Evolutionary conservation across 2,113 vertebrate species (phyloP).

Genomic region (Hydropotes inermis): DNA sequence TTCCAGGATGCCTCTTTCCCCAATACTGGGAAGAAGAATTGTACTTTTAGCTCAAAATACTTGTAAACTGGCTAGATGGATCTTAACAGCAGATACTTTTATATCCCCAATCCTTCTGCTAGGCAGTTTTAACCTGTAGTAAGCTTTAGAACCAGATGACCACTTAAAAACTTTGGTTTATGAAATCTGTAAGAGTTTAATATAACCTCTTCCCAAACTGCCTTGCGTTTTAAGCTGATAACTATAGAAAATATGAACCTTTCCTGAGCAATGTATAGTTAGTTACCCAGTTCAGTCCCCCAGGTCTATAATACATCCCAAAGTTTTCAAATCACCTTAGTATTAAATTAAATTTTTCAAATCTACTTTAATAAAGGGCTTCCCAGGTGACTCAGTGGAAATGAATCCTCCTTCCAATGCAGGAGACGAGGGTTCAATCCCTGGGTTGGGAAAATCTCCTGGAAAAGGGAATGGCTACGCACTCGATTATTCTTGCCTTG

Average conservation of each 20-base stretch:
- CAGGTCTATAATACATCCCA: not conserved
- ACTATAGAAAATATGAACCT: not conserved
- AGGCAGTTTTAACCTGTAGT: not conserved
- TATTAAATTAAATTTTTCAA: not conserved
- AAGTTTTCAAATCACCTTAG: not conserved
- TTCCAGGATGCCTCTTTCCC: not conserved
- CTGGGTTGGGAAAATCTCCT: not conserved
- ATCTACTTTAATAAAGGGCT: not conserved
- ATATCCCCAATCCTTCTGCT: not conserved
- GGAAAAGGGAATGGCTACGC: not conserved
- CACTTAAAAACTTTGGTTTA: not conserved
- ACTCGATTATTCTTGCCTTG: not conserved
- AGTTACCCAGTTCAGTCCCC: slow-evolving; percentile 39
- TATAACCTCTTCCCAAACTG: slow-evolving; percentile 12
- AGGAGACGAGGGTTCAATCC: accelerated
- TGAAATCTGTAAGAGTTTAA: not conserved
- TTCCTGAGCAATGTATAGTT: not conserved
- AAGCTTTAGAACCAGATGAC: slow-evolving; percentile 16
- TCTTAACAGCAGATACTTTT: not conserved
- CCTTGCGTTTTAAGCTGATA: slow-evolving; percentile 4
- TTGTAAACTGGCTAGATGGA: not conserved
- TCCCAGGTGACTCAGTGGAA: not conserved
- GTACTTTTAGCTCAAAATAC: not conserved
- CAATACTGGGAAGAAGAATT: not conserved
- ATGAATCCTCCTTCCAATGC: not conserved